A percentile compares a stretch with the other conserved stretches of the same genome.
Evolutionary conservation across 1,140 invertebrate species (phyloP).

Genomic region (Eumaeus atala): DNA sequence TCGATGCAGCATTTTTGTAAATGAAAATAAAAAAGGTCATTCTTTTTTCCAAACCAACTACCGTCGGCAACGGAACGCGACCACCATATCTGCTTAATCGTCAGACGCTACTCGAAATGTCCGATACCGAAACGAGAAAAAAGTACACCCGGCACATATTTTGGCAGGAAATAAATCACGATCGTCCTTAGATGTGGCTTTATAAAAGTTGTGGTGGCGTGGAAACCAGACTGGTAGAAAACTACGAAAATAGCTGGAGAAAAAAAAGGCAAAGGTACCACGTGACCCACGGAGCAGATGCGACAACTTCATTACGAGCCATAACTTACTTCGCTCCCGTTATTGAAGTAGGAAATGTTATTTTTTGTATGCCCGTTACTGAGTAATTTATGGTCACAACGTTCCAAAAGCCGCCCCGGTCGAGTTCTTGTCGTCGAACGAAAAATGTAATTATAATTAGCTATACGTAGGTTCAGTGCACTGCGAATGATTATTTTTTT

Average conservation of each 20-base stretch:
- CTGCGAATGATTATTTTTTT: not conserved
- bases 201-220: slow-evolving; percentile 64
- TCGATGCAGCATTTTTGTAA: slow-evolving; percentile 51
- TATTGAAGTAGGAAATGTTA: slow-evolving; percentile 61
- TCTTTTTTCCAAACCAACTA: slow-evolving; percentile 61
- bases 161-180: slow-evolving; percentile 71
- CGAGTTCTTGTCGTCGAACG: slow-evolving; percentile 28
- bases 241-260: slow-evolving; percentile 33
- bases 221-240: slow-evolving; percentile 44
- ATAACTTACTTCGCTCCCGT: slow-evolving; percentile 69
- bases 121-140: slow-evolving; percentile 58
- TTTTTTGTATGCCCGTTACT: slow-evolving; percentile 57
- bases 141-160: slow-evolving; percentile 57
- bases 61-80: slow-evolving; percentile 59
- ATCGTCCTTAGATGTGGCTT: slow-evolving; percentile 48
- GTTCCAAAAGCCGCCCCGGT: slow-evolving; percentile 37
- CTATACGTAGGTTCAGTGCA: not conserved
- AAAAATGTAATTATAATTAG: slow-evolving; percentile 29
- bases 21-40: slow-evolving; percentile 45
- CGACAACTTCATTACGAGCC: slow-evolving; percentile 62
- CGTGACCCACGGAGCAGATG: slow-evolving; percentile 58
- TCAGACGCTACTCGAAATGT: slow-evolving; percentile 63
- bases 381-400: slow-evolving; percentile 58
- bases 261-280: slow-evolving; percentile 54
- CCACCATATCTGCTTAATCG: slow-evolving; percentile 63